Evolutionary conservation across 2,888 invertebrate genomes (phyloP).

Genomic region (Ormia ochracea): DNA sequence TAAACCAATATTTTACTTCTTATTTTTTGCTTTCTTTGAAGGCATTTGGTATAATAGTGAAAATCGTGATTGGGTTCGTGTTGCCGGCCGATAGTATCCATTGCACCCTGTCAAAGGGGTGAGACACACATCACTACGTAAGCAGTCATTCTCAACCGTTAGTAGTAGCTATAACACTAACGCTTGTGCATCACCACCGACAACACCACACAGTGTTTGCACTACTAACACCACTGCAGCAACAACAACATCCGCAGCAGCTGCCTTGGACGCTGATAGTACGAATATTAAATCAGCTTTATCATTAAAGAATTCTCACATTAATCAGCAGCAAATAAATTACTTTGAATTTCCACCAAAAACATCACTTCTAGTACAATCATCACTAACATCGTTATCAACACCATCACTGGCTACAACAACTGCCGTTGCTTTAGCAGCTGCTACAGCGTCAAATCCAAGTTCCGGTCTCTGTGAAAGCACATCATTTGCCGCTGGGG

Average conservation of each 20-base stretch:
- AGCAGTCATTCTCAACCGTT: slow-evolving; percentile 72
- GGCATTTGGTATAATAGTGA: slow-evolving; percentile 78
- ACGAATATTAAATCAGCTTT: slow-evolving; percentile 30
- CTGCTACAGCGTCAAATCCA: slow-evolving; percentile 27
- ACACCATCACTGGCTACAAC: slow-evolving; percentile 67
- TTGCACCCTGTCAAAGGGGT: slow-evolving; percentile 77
- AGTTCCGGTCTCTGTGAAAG: slow-evolving; percentile 34
- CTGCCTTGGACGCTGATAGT: not conserved
- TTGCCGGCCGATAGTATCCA: slow-evolving; percentile 78
- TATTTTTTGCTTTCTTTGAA: slow-evolving; percentile 63
- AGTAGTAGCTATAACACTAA: slow-evolving; percentile 71
- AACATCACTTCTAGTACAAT: slow-evolving; percentile 48
- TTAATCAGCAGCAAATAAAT: slow-evolving; percentile 70
- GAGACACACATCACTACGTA: slow-evolving; percentile 75
- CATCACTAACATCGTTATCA: slow-evolving; percentile 67
- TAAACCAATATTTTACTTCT: not conserved
- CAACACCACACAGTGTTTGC: slow-evolving; percentile 67
- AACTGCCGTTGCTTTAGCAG: slow-evolving; percentile 62
- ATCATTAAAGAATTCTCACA: slow-evolving; percentile 66
- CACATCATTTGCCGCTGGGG: slow-evolving; percentile 61
- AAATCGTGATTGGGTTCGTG: slow-evolving; percentile 77
- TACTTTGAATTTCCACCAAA: slow-evolving; percentile 72
- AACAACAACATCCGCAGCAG: slow-evolving; percentile 65
- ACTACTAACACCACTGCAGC: slow-evolving; percentile 46
- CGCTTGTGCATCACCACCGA: slow-evolving; percentile 73